A percentile compares a stretch with the other conserved stretches of the same genome.
phyloP scores from a whole-genome alignment of 2,888 invertebrate species.

The Encarsia formosa region DNA sequence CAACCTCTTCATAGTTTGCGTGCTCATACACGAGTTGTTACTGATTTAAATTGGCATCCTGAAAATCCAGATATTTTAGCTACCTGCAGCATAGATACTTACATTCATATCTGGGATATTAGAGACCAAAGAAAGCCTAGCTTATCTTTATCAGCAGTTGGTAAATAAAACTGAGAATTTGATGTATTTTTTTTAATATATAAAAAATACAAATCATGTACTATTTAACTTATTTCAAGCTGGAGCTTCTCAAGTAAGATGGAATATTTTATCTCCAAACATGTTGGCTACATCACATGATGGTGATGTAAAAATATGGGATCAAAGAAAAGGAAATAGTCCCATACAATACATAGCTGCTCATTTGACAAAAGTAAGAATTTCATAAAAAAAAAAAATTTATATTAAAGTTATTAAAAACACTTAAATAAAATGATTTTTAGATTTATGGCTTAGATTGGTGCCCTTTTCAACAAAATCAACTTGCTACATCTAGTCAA shows the following conservation, averaged over 20 bases:
- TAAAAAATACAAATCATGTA: not conserved
- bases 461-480: constrained; percentile 82
- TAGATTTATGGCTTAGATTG: constrained; percentile 92
- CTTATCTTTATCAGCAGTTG: constrained; percentile 81
- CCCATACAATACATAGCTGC: constrained; percentile 92
- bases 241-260: constrained; percentile 90
- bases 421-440: not conserved
- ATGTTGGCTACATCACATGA: constrained; percentile 92
- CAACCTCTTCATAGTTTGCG: constrained; percentile 69
- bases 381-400: not conserved
- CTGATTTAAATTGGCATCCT: constrained; percentile 89
- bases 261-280: constrained; percentile 81
- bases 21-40: constrained; percentile 81
- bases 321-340: constrained; percentile 79
- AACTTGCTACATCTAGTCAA: constrained; percentile 87
- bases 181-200: not conserved
- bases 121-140: constrained; percentile 80
- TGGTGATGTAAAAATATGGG: constrained; percentile 94
- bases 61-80: constrained; percentile 72
- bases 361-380: constrained; percentile 64
- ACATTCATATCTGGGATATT: constrained; percentile 90
- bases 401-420: not conserved
- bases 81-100: constrained; percentile 91
- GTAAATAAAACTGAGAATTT: constrained; percentile 52
- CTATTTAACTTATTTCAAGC: constrained; percentile 54